These are phyloP conservation scores for Danaus chrysippus DNA, from an alignment of 2,888 invertebrate species.

Conservation along the genomic window DNA sequence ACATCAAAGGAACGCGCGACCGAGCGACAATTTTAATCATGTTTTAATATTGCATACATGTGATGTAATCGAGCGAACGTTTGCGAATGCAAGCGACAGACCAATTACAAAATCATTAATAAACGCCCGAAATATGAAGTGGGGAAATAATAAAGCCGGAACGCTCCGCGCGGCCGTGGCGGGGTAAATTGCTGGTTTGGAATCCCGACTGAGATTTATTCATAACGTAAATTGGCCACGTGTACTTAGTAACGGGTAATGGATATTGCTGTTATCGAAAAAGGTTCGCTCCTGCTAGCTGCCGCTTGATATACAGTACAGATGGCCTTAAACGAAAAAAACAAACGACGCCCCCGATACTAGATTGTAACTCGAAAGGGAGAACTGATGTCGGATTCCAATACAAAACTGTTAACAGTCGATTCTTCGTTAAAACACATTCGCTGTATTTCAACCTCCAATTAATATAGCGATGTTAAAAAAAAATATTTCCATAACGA, in stretches of 20 bases:
- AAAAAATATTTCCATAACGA: too few relatives aligned
- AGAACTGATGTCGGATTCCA: too few relatives aligned
- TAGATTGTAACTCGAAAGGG: too few relatives aligned
- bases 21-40: constrained; percentile 22
- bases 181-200: constrained; percentile 48
- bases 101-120: constrained; percentile 71
- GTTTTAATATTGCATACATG: constrained; percentile 33
- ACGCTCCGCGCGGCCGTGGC: constrained; percentile 32
- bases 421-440: too few relatives aligned
- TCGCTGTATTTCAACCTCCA: too few relatives aligned
- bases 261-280: constrained; percentile 19
- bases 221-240: constrained; percentile 55
- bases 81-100: constrained; percentile 55
- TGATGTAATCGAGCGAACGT: constrained; percentile 48
- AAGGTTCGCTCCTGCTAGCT: background rate
- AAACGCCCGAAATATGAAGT: constrained; percentile 64
- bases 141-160: constrained; percentile 41
- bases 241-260: constrained; percentile 33
- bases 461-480: too few relatives aligned
- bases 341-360: background rate
- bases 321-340: background rate
- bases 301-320: background rate
- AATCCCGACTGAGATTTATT: constrained; percentile 44
- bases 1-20: constrained; percentile 13
- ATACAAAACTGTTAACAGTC: too few relatives aligned